These are phyloP conservation scores for Hemichromis elongatus DNA, from an alignment of 2,113 vertebrate genomes.

Conservation along the genomic window DNA sequence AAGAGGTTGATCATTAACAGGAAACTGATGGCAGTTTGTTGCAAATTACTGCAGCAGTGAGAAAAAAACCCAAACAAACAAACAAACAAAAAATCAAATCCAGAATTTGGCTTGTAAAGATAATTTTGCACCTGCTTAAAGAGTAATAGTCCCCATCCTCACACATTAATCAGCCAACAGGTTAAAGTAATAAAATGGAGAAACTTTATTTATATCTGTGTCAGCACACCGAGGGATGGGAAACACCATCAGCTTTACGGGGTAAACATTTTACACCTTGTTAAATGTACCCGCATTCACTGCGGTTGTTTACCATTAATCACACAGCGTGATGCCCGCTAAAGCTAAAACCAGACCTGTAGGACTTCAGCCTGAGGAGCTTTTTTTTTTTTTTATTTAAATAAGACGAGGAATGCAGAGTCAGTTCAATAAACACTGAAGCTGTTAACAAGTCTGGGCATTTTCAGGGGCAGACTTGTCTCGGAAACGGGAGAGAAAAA, in stretches of 20 bases:
- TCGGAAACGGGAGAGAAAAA: neutral
- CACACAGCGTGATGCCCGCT: neutral
- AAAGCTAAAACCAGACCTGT: conserved; percentile 7
- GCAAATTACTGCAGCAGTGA: neutral
- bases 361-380: neutral
- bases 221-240: neutral
- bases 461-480: conserved; percentile 28
- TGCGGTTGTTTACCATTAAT: conserved; percentile 28
- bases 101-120: neutral
- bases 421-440: conserved; percentile 31
- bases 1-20: conserved; percentile 31
- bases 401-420: conserved; percentile 42
- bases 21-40: neutral
- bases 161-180: neutral
- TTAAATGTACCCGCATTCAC: conserved; percentile 29
- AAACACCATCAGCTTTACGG: neutral
- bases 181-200: neutral
- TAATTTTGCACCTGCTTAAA: neutral
- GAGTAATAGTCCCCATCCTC: neutral
- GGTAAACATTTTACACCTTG: conserved; percentile 53
- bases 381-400: neutral
- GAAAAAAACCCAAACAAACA: neutral
- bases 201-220: neutral
- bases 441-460: conserved; percentile 32
- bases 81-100: neutral